Base-by-base conservation (phyloP, 2,797 vertebrate species). In the Cynodonichthys magdalenae region DNA sequence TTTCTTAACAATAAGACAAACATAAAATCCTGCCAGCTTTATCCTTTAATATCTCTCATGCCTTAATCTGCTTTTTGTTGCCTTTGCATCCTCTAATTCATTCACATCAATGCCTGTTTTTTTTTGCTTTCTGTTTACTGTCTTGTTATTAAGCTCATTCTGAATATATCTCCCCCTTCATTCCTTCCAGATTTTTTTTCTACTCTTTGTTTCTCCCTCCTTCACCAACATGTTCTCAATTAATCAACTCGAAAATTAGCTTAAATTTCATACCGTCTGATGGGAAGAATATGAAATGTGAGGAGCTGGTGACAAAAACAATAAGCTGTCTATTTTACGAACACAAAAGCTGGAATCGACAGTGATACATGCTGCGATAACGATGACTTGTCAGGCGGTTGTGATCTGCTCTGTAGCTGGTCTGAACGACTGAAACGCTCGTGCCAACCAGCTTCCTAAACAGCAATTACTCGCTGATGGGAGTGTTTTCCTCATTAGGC, bases 401-500 rank as follows among this genome's bases (percentile, higher is more conserved):
- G 80, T 60, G 75, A 82, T 80, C 77, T 50, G 72, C 82, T 66
- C 75, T 12, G 69, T 71, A 75, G 83, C 77, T 71, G 50, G 66
- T 80, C 54, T 71, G 70, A 71, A 67, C 55, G 49, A 77, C 76
- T n/a, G 58, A 50, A 47, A 56, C 5, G 53, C 59, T 74, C 36
- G 65, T 81, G 87, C 89, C 87, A 90, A 78, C 82, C 73, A 4
- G 75, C 84, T 90, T 89, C 83, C 85, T 86, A 88, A 91, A 89
- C 84, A 88, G 87, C 90, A 89, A 89, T 90, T 90, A 90, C 67
- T 0, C 42, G 80, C 83, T 86, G 83, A 88, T 86, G 82, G 83
- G 85, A 90, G 87, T 86, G 84, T 87, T 91, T 91, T 89, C 79
- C 88, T 90, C 87, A 87, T 91, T 88, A 90, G 88, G 63, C 68